Evolutionary conservation across 2,888 invertebrate genomes (phyloP).

Genomic region (Rhagophthalmus giganteus): DNA sequence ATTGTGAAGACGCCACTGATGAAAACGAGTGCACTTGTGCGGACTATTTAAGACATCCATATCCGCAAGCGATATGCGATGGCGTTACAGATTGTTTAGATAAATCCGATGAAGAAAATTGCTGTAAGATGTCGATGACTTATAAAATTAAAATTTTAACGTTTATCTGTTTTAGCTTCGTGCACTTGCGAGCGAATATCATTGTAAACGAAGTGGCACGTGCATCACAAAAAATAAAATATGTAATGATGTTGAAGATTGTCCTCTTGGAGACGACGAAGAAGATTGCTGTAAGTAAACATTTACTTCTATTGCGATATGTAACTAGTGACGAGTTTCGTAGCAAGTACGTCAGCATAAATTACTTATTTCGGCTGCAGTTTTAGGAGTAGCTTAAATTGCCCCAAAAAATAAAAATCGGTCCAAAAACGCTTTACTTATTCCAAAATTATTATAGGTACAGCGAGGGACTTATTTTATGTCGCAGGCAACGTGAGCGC

Average conservation of each 20-base stretch:
- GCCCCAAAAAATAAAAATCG: too few relatives aligned
- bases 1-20: slow-evolving; percentile 84
- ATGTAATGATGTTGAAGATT: slow-evolving; percentile 70
- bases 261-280: slow-evolving; percentile 75
- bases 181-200: slow-evolving; percentile 60
- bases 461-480: too few relatives aligned
- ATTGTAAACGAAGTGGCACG: slow-evolving; percentile 65
- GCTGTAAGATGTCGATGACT: slow-evolving; percentile 46
- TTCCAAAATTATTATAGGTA: too few relatives aligned
- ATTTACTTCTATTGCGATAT: too few relatives aligned
- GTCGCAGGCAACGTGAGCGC: too few relatives aligned
- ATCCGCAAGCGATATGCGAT: slow-evolving; percentile 70
- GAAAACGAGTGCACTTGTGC: slow-evolving; percentile 73
- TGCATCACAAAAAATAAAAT: slow-evolving; percentile 65
- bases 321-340: too few relatives aligned
- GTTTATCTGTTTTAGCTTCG: slow-evolving; percentile 59
- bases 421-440: too few relatives aligned
- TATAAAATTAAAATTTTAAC: not conserved
- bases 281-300: slow-evolving; percentile 70
- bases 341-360: too few relatives aligned
- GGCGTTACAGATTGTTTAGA: slow-evolving; percentile 74
- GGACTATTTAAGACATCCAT: slow-evolving; percentile 63
- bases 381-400: too few relatives aligned
- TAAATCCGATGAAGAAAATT: slow-evolving; percentile 73
- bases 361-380: too few relatives aligned